Base-by-base conservation (phyloP, 2,797 vertebrate genomes). In the Luscinia megarhynchos region DNA sequence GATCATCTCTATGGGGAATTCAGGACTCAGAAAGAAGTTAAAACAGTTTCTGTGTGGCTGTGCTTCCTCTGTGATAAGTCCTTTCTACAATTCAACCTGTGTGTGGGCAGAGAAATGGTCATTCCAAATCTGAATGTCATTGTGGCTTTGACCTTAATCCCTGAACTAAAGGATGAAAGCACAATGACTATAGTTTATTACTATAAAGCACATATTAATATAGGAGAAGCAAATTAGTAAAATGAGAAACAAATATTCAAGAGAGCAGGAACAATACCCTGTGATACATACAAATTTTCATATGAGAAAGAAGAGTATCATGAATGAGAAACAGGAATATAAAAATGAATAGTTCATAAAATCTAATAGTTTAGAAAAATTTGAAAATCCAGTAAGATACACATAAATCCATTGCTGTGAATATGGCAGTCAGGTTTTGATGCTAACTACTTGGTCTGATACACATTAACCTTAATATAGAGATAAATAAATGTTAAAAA, bases 401-500 rank as follows among this genome's bases (percentile, higher is more conserved):
- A 9, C 6, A 32, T 41, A 75, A 26, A 15, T 72, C 21, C 16
- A 10, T 32, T 78, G 23, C 4, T 43, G 24, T 36, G 38, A 76
- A 63, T n/a, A 51, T 9, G 15, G 40, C 14, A 63, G 22, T 24
- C 27, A 68, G 13, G 8, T 74, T 80, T 74, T 61, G 45, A n/a
- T 70, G 27, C 6, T 23, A 23, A 46, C 22, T 24, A 6, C 12
- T 64, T 41, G 4, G 3, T 45, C 11, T 8, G 18, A 15, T 34
- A 58, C 6, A 5, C 34, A 10, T 32, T 68, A 54, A 29, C 0
- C 4, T 82, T 51, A 82, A 61, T 15, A 64, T 0, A 0, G 59
- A 77, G 24, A 48, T 8, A 74, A 53, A 5, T 0, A 54, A 41
- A 55, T 5, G 1, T 43, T 19, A 6, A 45, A 63, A 62, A 43